Evolutionary conservation across 2,113 vertebrate genomes (phyloP), one percentile per base, ranked within the genome.

Genomic region (Alexandromys fortis): DNA sequence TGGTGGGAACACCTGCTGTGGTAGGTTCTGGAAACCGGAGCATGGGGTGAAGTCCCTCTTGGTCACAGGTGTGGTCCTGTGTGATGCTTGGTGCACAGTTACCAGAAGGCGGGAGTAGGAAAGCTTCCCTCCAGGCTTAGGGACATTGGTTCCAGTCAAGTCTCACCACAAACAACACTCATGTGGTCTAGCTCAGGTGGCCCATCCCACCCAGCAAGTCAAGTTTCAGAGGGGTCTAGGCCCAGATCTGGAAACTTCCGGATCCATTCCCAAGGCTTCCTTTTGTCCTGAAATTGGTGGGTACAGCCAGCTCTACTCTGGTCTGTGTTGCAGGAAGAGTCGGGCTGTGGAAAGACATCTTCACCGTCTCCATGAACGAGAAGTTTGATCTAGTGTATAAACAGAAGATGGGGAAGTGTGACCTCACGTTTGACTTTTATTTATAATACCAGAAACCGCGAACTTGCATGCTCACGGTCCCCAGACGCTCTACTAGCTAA

Each of bases 321-420:
- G 61, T 97, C 86, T 98, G 28, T 97, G 89, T 98, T 98, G 55
- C 98, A 99, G 99, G 99, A 96, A 98, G 99, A 68, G 99, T 99
- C 8, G 99, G 99, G 87, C 98, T 99, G 68, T 99, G 99, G 99
- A 99, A 99, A 98, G 99, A 99, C 97, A 98, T 99, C 98, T 99
- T 99, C 98, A 99, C 99, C n/a, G 99, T 99, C 94, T 99, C 99
- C 61, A 99, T 99, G 99, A 99, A 99, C 11, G 99, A 99, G 95
- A 99, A 99, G 98, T 99, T 99, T 87, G 99, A 99, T 78, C 96
- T 98, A 4, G 99, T 99, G 90, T 99, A 99, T 96, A 99, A 99
- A 97, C 99, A 99, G 99, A 99, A 99, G 99, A 99, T 99, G 99
- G 99, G 99, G 91, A 99, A 99, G 98, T 99, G 99, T 19, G 99